phyloP scores from a whole-genome alignment of 2,113 vertebrate species.

The Heterotis niloticus region DNA sequence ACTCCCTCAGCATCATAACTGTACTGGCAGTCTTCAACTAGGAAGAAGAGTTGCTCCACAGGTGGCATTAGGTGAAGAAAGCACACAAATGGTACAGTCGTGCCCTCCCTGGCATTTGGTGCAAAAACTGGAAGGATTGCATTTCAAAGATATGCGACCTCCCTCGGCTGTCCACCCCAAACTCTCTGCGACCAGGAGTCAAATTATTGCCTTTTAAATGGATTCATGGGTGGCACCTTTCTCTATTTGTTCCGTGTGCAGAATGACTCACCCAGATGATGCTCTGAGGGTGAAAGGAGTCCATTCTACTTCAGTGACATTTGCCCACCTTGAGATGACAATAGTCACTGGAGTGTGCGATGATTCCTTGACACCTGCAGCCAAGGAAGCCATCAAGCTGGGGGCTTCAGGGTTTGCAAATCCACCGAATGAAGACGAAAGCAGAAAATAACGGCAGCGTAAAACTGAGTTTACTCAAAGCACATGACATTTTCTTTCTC shows the following conservation, averaged over 20 bases:
- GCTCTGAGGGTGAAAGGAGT: too few species aligned
- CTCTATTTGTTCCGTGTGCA: not conserved
- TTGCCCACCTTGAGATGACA: not conserved
- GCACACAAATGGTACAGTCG: constrained; percentile 4
- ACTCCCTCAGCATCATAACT: constrained; percentile 12
- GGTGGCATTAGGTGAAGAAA: not conserved
- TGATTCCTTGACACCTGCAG: too few species aligned
- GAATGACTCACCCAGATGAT: too few species aligned
- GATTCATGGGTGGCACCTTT: not conserved
- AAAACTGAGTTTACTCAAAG: not conserved
- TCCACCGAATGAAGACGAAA: too few species aligned
- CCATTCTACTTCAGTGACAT: too few species aligned
- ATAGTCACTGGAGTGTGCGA: not conserved
- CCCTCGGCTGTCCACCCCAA: constrained; percentile 1
- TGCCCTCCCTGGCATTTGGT: constrained; percentile 10
- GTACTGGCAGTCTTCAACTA: constrained; percentile 12
- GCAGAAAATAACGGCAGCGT: too few species aligned
- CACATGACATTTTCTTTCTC: not conserved
- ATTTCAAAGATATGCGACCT: constrained; percentile 7
- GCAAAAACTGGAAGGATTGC: not conserved
- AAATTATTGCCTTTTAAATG: not conserved
- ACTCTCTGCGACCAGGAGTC: not conserved
- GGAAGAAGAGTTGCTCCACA: constrained; percentile 4
- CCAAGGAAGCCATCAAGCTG: too few species aligned
- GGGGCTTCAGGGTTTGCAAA: too few species aligned